phyloP scores from a whole-genome alignment of 2,113 vertebrate genomes.

The Megaptera novaeangliae region DNA sequence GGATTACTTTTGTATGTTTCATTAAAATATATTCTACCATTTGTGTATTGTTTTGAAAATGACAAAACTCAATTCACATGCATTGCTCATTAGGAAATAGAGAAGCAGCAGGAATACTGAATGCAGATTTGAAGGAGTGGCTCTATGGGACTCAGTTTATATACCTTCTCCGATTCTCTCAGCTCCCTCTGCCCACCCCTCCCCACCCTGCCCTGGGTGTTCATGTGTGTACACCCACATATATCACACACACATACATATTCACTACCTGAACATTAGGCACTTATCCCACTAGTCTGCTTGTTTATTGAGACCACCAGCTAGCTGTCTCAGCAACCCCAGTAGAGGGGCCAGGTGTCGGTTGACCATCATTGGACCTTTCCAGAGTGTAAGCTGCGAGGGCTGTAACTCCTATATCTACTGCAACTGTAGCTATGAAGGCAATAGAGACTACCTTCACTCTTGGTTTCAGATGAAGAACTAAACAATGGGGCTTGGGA shows the following conservation, averaged over 20 bases:
- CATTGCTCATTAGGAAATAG: background rate
- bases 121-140: background rate
- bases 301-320: background rate
- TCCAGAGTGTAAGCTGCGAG: background rate
- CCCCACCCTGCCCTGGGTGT: accelerated
- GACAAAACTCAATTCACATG: background rate
- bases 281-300: background rate
- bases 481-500: background rate
- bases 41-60: background rate
- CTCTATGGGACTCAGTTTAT: background rate
- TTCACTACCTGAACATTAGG: no score
- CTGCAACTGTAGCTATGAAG: background rate
- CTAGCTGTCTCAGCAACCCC: background rate
- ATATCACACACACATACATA: background rate
- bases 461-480: background rate
- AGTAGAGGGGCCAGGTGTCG: background rate
- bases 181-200: background rate
- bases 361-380: background rate
- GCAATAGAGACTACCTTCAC: background rate
- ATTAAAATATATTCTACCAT: background rate
- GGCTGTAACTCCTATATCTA: background rate
- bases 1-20: background rate
- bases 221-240: no score
- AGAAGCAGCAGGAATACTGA: background rate
- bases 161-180: background rate